Conservation (phyloP, 2,113 vertebrate genomes). For the Oncorhynchus clarkii region DNA sequence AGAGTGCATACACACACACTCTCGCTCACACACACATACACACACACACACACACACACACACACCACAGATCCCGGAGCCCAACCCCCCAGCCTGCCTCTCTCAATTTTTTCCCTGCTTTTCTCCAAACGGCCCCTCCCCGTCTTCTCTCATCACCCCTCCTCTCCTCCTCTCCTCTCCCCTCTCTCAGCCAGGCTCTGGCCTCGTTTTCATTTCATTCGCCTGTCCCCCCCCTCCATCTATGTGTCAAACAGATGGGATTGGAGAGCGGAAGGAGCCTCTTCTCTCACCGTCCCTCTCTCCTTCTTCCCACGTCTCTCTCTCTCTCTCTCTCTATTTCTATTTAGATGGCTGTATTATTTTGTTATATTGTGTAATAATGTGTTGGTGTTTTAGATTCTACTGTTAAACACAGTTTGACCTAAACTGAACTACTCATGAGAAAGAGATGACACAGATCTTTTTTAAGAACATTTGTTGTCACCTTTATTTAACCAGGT, state of each 20-base stretch:
- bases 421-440: conserved; percentile 10
- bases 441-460: conserved; percentile 14
- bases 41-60: conserved; percentile 49
- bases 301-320: conserved; percentile 26
- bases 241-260: conserved; percentile 74
- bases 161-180: conserved; percentile 50
- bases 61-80: conserved; percentile 62
- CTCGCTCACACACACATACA: conserved; percentile 31
- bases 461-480: no score
- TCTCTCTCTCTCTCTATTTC: no score
- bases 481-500: no score
- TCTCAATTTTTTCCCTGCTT: conserved; percentile 64
- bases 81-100: conserved; percentile 77
- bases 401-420: conserved; percentile 21
- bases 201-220: conserved; percentile 76
- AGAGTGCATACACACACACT: conserved; percentile 33
- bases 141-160: conserved; percentile 58
- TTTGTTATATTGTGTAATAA: no score
- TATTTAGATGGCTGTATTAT: background rate
- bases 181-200: conserved; percentile 60
- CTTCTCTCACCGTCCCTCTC: conserved; percentile 33
- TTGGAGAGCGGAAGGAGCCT: conserved; percentile 64
- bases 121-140: conserved; percentile 78
- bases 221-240: conserved; percentile 59
- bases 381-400: background rate